phyloP scores from a whole-genome alignment of 2,888 invertebrate species.

The Aphodius sticticus region DNA sequence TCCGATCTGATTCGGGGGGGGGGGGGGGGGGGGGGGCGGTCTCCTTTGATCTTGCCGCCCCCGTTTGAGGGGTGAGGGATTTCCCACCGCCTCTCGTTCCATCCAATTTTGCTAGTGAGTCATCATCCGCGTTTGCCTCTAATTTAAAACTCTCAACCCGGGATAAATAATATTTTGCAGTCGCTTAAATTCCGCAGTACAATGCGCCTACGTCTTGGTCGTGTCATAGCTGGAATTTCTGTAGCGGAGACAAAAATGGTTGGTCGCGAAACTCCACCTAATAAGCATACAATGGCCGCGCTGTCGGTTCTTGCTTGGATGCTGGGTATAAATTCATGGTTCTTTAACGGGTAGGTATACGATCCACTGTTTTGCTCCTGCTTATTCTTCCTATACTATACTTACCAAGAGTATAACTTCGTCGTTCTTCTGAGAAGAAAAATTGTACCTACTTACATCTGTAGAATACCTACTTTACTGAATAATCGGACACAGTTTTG shows the following conservation, averaged over 20 bases:
- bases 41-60: constrained; percentile 71
- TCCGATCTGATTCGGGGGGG: constrained; percentile 59
- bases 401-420: constrained; percentile 24
- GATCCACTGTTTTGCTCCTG: neutral
- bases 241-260: neutral
- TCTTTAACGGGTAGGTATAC: neutral
- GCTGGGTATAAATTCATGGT: neutral
- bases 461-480: too few relatives aligned
- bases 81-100: constrained; percentile 46
- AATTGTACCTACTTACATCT: too few relatives aligned
- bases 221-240: neutral
- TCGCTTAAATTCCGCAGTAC: neutral
- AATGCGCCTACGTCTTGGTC: neutral
- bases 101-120: constrained; percentile 62
- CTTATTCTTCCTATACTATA: neutral
- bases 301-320: neutral
- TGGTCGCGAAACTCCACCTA: constrained; percentile 30
- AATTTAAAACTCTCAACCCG: constrained; percentile 7
- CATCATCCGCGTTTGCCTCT: constrained; percentile 47
- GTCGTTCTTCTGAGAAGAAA: neutral
- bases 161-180: constrained; percentile 37
- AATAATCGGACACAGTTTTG: too few relatives aligned
- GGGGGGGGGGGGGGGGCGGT: constrained; percentile 62
- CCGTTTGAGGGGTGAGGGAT: constrained; percentile 39
- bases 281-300: constrained; percentile 45